phyloP scores from a whole-genome alignment of 37 sponge, comb jelly and placozoan species.

The Theonella swinhoei region DNA sequence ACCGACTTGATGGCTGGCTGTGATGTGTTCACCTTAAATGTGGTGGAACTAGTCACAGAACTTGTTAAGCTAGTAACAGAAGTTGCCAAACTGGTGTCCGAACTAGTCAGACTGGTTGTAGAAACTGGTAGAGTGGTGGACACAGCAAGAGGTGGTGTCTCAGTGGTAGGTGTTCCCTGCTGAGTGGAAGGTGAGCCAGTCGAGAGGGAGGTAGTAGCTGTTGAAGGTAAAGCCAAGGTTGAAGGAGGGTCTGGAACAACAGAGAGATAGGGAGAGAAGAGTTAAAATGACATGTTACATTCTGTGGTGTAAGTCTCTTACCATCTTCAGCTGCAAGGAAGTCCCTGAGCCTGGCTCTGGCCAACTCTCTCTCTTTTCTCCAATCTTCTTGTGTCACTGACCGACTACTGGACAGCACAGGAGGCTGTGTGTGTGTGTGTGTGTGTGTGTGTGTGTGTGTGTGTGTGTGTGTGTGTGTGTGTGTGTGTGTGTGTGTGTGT shows the following conservation, averaged over 20 bases:
- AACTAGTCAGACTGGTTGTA: neutral
- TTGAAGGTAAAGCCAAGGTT: neutral
- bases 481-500: neutral
- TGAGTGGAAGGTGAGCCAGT: neutral
- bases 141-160: neutral
- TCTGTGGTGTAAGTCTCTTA: too few relatives aligned
- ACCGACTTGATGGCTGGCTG: neutral
- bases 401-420: constrained; percentile 15
- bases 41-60: neutral
- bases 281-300: too few relatives aligned
- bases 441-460: too few relatives aligned
- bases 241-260: too few relatives aligned
- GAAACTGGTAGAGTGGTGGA: neutral
- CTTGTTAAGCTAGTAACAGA: neutral
- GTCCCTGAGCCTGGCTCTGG: constrained; percentile 13
- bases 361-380: constrained; percentile 24
- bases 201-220: neutral
- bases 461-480: too few relatives aligned
- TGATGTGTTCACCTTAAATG: neutral
- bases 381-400: constrained; percentile 35
- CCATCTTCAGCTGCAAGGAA: constrained; percentile 13
- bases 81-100: too few relatives aligned
- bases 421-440: neutral
- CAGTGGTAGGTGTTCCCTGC: neutral
- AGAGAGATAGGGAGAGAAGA: too few relatives aligned